These are phyloP conservation scores for Pipistrellus nathusii DNA, from an alignment of 2,797 vertebrate genomes.

Conservation along the genomic window DNA sequence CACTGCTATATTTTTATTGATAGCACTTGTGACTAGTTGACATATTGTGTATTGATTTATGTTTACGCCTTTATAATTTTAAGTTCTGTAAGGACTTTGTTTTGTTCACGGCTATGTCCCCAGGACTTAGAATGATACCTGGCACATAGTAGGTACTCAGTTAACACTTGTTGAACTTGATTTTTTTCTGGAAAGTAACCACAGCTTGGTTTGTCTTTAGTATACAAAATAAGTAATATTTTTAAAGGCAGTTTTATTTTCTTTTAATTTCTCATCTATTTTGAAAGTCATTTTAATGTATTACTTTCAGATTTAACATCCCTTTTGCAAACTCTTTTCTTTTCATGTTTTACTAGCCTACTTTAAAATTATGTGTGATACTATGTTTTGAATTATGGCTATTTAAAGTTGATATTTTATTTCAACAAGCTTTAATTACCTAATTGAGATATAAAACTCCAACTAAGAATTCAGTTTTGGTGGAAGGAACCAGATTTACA, in stretches of 20 bases:
- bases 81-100: conserved; percentile 15
- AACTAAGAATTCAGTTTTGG: conserved; percentile 59
- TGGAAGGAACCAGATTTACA: conserved; percentile 71
- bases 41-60: neutral
- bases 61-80: neutral
- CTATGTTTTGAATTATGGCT: conserved; percentile 74
- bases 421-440: conserved; percentile 78
- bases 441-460: conserved; percentile 75
- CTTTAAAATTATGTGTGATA: conserved; percentile 69
- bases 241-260: conserved; percentile 68
- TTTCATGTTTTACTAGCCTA: conserved; percentile 65
- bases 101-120: conserved; percentile 6
- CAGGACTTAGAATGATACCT: conserved; percentile 42
- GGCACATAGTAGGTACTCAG: conserved; percentile 39
- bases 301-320: conserved; percentile 74
- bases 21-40: neutral
- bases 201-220: conserved; percentile 21
- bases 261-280: conserved; percentile 62
- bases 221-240: conserved; percentile 55
- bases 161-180: too few relatives aligned
- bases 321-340: conserved; percentile 60
- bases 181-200: conserved; percentile 42
- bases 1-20: conserved; percentile 25
- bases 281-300: conserved; percentile 70
- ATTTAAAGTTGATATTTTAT: conserved; percentile 77